Percentiles rank a stretch among this genome's conserved stretches.
These are phyloP conservation scores for Apis cerana DNA, from an alignment of 1,140 invertebrate species.

Conservation along the genomic window DNA sequence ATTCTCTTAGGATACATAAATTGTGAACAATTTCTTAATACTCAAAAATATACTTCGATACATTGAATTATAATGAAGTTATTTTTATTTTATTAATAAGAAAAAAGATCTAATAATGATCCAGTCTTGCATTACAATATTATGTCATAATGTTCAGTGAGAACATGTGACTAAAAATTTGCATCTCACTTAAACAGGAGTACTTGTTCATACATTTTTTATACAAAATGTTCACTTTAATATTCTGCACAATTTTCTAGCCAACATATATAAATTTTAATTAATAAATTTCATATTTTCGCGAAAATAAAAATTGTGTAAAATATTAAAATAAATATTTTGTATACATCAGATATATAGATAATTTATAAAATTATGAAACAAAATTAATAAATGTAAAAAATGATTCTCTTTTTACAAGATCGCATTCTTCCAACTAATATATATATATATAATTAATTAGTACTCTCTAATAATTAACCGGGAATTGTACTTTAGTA, in stretches of 20 bases:
- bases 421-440: constrained; percentile 39
- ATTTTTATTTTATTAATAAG: constrained; percentile 46
- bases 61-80: constrained; percentile 24
- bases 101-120: constrained; percentile 54
- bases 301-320: no score
- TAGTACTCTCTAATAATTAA: constrained; percentile 48
- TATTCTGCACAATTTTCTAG: no score
- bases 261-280: no score
- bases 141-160: constrained; percentile 58
- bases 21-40: constrained; percentile 46
- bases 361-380: constrained; percentile 40
- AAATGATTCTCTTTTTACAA: constrained; percentile 55
- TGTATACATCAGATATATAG: constrained; percentile 6
- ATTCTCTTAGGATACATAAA: constrained; percentile 29
- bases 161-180: constrained; percentile 59
- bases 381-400: constrained; percentile 49
- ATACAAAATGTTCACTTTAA: no score
- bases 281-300: no score
- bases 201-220: constrained; percentile 2
- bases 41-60: constrained; percentile 37
- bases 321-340: no score
- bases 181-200: constrained; percentile 42
- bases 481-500: constrained; percentile 65
- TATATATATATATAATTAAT: constrained; percentile 46
- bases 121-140: constrained; percentile 62